Percentiles rank a stretch among this genome's conserved stretches.
These are phyloP conservation scores for Ridgeia piscesae DNA, from an alignment of 1,140 invertebrate species.

Conservation along the genomic window DNA sequence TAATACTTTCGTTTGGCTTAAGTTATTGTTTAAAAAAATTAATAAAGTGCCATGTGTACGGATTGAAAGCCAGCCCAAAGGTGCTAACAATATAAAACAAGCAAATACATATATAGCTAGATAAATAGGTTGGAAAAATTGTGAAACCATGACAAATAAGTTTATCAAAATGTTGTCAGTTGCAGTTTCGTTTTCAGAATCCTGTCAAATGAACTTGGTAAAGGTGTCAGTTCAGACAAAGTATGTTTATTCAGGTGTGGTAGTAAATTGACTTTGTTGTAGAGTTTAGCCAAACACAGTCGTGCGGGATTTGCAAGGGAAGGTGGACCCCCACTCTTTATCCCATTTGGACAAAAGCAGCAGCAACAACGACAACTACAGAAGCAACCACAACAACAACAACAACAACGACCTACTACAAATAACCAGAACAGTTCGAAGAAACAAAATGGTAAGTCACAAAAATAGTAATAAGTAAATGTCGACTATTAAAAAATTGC, in stretches of 20 bases:
- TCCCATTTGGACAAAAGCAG: constrained; percentile 76
- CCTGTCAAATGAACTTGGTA: not conserved
- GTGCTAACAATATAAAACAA: too few species aligned
- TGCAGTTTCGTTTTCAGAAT: too few species aligned
- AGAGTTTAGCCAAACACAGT: constrained; percentile 73
- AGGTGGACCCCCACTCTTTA: constrained; percentile 83
- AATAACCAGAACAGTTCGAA: not conserved
- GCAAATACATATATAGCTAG: too few species aligned
- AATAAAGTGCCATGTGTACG: too few species aligned
- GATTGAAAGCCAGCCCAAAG: too few species aligned
- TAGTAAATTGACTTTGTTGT: constrained; percentile 27
- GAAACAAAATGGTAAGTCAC: not conserved
- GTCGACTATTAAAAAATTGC: constrained; percentile 23
- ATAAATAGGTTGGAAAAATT: too few species aligned
- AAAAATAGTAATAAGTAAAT: not conserved
- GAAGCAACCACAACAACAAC: constrained; percentile 56
- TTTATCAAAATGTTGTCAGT: too few species aligned
- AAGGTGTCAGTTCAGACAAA: not conserved
- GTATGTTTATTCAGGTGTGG: constrained; percentile 26
- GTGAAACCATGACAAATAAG: too few species aligned
- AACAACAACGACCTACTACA: not conserved
- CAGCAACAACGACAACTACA: constrained; percentile 63
- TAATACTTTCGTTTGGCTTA: too few species aligned
- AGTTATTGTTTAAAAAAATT: too few species aligned
- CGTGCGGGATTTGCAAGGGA: constrained; percentile 58